phyloP scores from a whole-genome alignment of 2,888 invertebrate genomes.

The Steromphala cineraria region DNA sequence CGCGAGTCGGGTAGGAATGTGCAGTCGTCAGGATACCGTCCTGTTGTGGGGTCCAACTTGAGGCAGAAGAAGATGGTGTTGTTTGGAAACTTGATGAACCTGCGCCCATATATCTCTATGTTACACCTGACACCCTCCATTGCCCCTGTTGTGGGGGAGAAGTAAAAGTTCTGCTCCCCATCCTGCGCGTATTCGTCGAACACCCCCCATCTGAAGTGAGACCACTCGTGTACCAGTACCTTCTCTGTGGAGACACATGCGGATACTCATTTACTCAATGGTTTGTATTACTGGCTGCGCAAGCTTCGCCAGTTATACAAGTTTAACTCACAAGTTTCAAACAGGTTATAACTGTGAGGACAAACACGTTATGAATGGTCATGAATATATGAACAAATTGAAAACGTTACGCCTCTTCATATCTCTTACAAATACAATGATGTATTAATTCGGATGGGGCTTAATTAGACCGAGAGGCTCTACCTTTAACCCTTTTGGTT shows the following conservation, averaged over 20 bases:
- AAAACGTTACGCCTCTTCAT: no score
- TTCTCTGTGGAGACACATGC: slow-evolving; percentile 41
- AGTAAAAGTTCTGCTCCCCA: slow-evolving; percentile 59
- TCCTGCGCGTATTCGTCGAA: slow-evolving; percentile 59
- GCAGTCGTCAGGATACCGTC: slow-evolving; percentile 19
- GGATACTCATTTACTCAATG: no score
- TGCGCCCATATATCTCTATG: slow-evolving; percentile 41
- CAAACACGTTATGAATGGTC: no score
- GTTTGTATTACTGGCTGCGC: no score
- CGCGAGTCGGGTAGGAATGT: not conserved
- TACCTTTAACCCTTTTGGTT: no score
- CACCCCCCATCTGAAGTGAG: slow-evolving; percentile 64
- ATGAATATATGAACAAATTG: no score
- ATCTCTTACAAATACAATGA: no score
- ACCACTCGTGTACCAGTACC: slow-evolving; percentile 64
- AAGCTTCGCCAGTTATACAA: no score
- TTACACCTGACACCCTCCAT: slow-evolving; percentile 55
- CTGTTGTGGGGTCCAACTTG: slow-evolving; percentile 16
- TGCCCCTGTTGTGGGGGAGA: slow-evolving; percentile 50
- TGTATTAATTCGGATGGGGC: no score
- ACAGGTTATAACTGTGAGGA: no score
- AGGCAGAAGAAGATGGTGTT: slow-evolving; percentile 5
- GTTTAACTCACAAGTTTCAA: no score
- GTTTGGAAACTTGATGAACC: slow-evolving; percentile 10
- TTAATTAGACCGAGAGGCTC: no score